Evolutionary conservation across 2,888 invertebrate species (phyloP).

Genomic region (Therioaphis trifolii): DNA sequence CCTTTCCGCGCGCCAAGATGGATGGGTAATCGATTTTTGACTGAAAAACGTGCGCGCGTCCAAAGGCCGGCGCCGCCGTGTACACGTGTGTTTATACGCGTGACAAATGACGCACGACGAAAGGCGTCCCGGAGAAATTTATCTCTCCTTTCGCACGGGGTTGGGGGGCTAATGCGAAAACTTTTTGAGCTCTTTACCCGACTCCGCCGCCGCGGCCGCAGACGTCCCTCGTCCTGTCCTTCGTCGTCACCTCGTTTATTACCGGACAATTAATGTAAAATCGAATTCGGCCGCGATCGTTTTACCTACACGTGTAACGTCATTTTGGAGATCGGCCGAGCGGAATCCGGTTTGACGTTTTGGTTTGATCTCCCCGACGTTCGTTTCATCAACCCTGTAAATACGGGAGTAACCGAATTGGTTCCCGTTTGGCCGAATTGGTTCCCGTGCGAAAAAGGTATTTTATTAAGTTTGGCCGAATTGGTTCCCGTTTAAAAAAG

Average conservation of each 20-base stretch:
- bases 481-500: no score
- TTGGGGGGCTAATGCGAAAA: conserved; percentile 30
- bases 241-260: background rate
- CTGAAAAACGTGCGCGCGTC: conserved; percentile 37
- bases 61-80: background rate
- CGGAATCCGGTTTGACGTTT: no score
- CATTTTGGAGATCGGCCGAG: no score
- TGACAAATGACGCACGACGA: conserved; percentile 47
- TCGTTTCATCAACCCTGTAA: no score
- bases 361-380: no score
- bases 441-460: no score
- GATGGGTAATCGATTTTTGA: conserved; percentile 56
- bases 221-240: background rate
- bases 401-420: no score
- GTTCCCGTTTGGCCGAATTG: no score
- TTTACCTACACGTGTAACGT: no score
- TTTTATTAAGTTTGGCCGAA: no score
- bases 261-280: background rate
- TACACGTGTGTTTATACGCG: background rate
- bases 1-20: background rate
- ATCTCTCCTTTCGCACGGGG: background rate
- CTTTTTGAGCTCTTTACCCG: conserved; percentile 3
- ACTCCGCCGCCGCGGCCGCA: background rate
- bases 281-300: no score
- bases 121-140: background rate